Evolutionary conservation across 2,888 invertebrate species (phyloP).

Genomic region (Coleophora deauratella): DNA sequence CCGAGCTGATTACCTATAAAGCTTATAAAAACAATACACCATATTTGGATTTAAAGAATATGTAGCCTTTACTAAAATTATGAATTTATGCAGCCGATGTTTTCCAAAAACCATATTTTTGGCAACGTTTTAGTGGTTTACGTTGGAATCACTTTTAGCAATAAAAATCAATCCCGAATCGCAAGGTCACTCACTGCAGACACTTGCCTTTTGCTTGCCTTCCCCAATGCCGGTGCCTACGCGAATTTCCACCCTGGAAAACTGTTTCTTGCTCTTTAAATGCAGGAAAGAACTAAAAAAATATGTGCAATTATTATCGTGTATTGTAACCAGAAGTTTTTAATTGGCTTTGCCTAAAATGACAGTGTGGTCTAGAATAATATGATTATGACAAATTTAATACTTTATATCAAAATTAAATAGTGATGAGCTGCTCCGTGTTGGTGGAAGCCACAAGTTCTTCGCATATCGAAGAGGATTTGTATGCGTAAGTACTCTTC

Average conservation of each 20-base stretch:
- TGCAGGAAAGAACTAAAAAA: neutral
- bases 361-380: too few species aligned
- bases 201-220: neutral
- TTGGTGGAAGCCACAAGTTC: slow-evolving; percentile 48
- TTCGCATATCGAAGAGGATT: slow-evolving; percentile 43
- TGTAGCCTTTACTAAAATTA: too few species aligned
- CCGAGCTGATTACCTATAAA: neutral
- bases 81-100: neutral
- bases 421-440: slow-evolving; percentile 44
- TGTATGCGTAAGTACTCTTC: slow-evolving; percentile 48
- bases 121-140: neutral
- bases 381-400: neutral
- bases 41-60: too few species aligned
- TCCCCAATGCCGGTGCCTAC: slow-evolving; percentile 18
- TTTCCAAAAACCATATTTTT: neutral
- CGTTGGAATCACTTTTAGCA: neutral
- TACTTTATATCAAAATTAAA: slow-evolving; percentile 5
- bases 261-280: neutral
- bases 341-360: too few species aligned
- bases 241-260: slow-evolving; percentile 28
- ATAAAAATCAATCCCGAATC: neutral
- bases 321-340: too few species aligned
- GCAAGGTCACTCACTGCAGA: slow-evolving; percentile 6
- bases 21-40: too few species aligned
- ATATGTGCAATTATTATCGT: too few species aligned